Conservation (phyloP, 2,888 invertebrate species). For the Cataglyphis cursor region DNA sequence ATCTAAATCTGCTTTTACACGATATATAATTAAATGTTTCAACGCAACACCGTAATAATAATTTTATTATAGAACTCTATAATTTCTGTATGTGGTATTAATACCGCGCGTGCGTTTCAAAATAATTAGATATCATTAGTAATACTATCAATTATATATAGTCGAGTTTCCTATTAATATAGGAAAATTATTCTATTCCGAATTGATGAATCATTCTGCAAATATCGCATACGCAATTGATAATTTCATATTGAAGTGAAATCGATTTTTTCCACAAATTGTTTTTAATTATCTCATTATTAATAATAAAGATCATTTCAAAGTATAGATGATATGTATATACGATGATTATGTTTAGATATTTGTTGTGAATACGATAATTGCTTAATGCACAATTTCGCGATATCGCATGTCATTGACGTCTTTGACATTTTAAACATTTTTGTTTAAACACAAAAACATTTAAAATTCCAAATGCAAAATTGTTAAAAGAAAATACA, state of each 20-base stretch:
- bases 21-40: constrained; percentile 34
- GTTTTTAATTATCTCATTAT: neutral
- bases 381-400: neutral
- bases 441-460: neutral
- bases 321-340: neutral
- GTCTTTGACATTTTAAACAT: neutral
- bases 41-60: neutral
- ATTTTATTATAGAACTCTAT: constrained; percentile 31
- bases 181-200: neutral
- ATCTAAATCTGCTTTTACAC: constrained; percentile 5
- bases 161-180: neutral
- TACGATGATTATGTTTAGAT: neutral
- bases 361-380: neutral
- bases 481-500: neutral
- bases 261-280: neutral
- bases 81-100: constrained; percentile 24
- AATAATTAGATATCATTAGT: constrained; percentile 5
- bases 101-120: neutral
- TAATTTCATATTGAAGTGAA: neutral
- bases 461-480: neutral
- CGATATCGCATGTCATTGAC: neutral
- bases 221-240: neutral
- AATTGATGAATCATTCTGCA: neutral
- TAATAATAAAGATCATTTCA: neutral
- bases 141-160: constrained; percentile 12